These are phyloP conservation scores for Ceyx margarethae DNA, from an alignment of 2,113 vertebrate genomes.

Conservation along the genomic window DNA sequence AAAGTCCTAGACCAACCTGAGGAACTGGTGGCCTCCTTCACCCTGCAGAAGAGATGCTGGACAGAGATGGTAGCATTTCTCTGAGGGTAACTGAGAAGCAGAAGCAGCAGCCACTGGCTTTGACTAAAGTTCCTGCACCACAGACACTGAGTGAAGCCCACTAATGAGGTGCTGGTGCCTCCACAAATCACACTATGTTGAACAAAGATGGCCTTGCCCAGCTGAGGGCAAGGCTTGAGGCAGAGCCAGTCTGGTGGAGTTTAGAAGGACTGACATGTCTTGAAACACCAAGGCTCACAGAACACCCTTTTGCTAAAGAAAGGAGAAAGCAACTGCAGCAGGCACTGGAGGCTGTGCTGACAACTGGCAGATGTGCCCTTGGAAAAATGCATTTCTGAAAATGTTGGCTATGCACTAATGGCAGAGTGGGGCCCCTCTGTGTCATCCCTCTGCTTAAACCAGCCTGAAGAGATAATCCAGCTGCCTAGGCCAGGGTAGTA, in stretches of 20 bases:
- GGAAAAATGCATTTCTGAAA: not conserved
- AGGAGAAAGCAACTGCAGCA: not conserved
- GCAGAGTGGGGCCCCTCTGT: not conserved
- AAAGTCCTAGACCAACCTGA: not conserved
- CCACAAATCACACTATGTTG: not conserved
- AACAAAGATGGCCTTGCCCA: not conserved
- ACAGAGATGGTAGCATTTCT: not conserved
- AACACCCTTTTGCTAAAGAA: not conserved
- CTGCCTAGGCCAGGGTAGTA: not conserved
- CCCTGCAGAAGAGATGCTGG: not conserved
- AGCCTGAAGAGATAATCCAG: not conserved
- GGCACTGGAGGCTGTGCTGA: rapidly evolving
- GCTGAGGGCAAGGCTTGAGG: not conserved
- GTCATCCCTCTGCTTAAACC: not conserved
- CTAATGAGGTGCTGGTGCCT: not conserved
- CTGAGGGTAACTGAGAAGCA: not conserved
- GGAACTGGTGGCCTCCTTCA: not conserved
- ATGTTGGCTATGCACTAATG: not conserved
- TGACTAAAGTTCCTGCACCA: not conserved
- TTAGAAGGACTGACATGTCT: not conserved
- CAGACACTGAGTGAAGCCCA: not conserved
- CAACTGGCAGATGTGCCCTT: not conserved
- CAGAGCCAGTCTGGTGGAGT: not conserved
- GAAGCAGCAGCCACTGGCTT: not conserved
- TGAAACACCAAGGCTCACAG: not conserved